These are phyloP conservation scores for Montipora cactus DNA, from an alignment of 64 coral and sea anemone species.

Conservation along the genomic window DNA sequence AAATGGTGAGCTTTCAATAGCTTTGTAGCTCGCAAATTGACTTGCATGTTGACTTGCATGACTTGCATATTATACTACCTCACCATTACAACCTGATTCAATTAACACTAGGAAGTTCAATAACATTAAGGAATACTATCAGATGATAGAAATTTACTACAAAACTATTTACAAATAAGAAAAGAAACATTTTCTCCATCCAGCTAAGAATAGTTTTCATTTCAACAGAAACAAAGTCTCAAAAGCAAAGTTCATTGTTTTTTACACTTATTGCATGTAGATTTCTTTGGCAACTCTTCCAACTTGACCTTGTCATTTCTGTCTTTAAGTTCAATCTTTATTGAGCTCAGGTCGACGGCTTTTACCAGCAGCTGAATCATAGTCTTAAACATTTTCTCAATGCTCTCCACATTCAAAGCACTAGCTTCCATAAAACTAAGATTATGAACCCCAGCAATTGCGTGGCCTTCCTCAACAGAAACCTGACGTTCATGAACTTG, in stretches of 20 bases:
- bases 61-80: too few species aligned
- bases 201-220: too few species aligned
- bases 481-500: slow-evolving; percentile 19
- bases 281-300: not conserved
- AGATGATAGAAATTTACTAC: too few species aligned
- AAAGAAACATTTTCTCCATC: too few species aligned
- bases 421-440: slow-evolving; percentile 79
- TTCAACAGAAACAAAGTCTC: not conserved
- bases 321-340: slow-evolving; percentile 48
- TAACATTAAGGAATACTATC: too few species aligned
- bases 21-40: too few species aligned
- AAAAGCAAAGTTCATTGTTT: not conserved
- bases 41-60: too few species aligned
- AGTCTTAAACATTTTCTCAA: slow-evolving; percentile 73
- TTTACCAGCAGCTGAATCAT: slow-evolving; percentile 61
- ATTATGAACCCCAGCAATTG: slow-evolving; percentile 51
- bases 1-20: too few species aligned
- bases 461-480: slow-evolving; percentile 29
- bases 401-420: slow-evolving; percentile 59
- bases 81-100: too few species aligned
- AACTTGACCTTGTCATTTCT: not conserved
- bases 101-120: too few species aligned
- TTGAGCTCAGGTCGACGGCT: slow-evolving; percentile 65
- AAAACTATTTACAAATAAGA: too few species aligned
- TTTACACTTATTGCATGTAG: slow-evolving; percentile 4